A percentile compares a stretch with the other conserved stretches of the same genome.
Evolutionary conservation across 2,888 invertebrate genomes (phyloP).

Genomic region (Sinodicranocentrus sp.): DNA sequence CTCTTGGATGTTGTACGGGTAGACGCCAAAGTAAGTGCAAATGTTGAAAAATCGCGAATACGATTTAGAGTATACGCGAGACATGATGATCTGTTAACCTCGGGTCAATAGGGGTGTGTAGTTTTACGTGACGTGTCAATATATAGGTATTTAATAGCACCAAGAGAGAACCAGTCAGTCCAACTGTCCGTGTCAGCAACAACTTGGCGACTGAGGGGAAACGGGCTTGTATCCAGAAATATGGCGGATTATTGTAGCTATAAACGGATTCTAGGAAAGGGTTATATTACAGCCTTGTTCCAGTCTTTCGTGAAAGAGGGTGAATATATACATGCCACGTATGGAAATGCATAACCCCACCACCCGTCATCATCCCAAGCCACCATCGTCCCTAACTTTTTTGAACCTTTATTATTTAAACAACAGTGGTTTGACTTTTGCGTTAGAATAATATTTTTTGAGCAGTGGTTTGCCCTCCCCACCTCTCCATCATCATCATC

Average conservation of each 20-base stretch:
- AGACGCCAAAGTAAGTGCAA: constrained; percentile 72
- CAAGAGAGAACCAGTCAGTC: background rate
- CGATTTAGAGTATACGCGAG: constrained; percentile 69
- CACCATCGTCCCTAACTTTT: background rate
- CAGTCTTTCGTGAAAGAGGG: too few species aligned
- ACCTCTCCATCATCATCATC: constrained; percentile 2
- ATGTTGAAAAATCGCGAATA: constrained; percentile 75
- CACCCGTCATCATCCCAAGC: too few species aligned
- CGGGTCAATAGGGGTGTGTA: background rate
- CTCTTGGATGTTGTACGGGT: constrained; percentile 74
- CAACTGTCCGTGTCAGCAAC: background rate
- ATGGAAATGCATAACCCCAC: too few species aligned
- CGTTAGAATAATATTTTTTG: background rate
- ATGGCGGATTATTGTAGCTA: too few species aligned
- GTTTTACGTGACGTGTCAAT: too few species aligned
- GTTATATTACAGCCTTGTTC: too few species aligned
- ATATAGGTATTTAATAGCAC: background rate
- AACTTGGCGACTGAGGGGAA: background rate
- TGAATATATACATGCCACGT: too few species aligned
- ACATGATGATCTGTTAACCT: constrained; percentile 31
- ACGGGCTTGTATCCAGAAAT: background rate
- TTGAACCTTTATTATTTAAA: background rate
- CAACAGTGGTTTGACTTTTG: background rate
- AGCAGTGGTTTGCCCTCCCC: background rate
- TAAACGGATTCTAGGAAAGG: too few species aligned